Evolutionary conservation across 2,797 vertebrate genomes (phyloP).

Genomic region (Cheirogaleus major): DNA sequence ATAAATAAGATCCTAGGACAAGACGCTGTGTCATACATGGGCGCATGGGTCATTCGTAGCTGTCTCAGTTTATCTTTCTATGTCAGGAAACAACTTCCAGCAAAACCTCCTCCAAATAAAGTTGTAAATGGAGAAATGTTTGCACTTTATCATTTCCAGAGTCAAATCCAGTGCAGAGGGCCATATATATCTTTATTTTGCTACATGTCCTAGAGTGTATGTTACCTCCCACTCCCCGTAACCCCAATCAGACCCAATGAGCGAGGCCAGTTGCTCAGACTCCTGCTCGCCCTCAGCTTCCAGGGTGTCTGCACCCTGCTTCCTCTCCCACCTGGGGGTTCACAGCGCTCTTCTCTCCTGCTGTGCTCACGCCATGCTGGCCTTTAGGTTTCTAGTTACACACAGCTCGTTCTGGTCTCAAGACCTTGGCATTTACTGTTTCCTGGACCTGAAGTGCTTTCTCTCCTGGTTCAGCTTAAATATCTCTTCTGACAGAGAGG

Average conservation of each 20-base stretch:
- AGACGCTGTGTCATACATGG: neutral
- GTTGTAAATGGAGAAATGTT: neutral
- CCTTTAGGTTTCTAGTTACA: neutral
- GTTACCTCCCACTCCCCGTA: neutral
- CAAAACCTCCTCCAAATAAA: neutral
- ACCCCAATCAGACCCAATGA: neutral
- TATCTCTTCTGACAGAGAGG: neutral
- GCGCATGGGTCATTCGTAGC: neutral
- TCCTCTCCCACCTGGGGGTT: neutral
- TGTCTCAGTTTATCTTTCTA: neutral
- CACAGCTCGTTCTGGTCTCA: neutral
- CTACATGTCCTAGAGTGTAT: neutral
- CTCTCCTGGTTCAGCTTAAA: neutral
- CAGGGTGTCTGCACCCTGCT: too few species aligned
- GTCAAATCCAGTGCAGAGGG: neutral
- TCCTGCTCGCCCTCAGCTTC: neutral
- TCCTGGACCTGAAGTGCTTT: neutral
- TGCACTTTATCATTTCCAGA: neutral
- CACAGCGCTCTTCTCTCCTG: fast-evolving
- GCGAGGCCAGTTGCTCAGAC: fast-evolving
- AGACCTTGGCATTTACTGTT: neutral
- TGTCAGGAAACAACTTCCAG: neutral
- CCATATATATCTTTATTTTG: neutral
- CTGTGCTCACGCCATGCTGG: fast-evolving
- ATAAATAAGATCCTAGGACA: neutral